Conservation (phyloP, 2,113 vertebrate species). For the Laticauda laticaudata region DNA sequence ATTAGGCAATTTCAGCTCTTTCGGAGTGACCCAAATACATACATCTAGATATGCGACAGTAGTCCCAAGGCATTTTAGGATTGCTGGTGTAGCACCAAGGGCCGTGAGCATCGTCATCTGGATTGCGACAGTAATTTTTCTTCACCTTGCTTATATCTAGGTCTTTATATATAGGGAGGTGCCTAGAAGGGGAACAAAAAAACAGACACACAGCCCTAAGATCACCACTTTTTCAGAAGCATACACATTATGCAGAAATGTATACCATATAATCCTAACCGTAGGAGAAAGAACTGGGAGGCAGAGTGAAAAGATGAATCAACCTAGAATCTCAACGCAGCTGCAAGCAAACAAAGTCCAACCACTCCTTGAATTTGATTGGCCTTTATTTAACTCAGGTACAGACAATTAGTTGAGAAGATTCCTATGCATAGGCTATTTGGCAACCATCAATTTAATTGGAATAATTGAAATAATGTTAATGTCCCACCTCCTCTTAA, state of each 20-base stretch:
- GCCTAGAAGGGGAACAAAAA: slow-evolving; percentile 60
- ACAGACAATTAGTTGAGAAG: no score
- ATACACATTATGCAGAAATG: not conserved
- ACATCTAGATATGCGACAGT: slow-evolving; percentile 91
- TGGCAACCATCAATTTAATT: no score
- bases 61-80: slow-evolving; percentile 91
- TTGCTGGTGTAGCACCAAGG: slow-evolving; percentile 96
- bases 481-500: no score
- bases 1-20: slow-evolving; percentile 24
- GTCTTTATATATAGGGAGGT: slow-evolving; percentile 76
- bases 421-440: no score
- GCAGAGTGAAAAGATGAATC: no score
- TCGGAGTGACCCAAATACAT: slow-evolving; percentile 65
- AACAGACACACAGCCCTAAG: slow-evolving; percentile 38
- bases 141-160: slow-evolving; percentile 80
- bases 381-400: no score
- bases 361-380: no score
- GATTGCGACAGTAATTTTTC: slow-evolving; percentile 92
- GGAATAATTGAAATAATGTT: no score
- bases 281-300: no score
- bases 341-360: no score
- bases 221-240: not conserved
- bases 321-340: no score
- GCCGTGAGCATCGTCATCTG: slow-evolving; percentile 95
- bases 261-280: not conserved